Evolutionary conservation across 2,113 vertebrate genomes (phyloP).

Genomic region (Kryptolebias marmoratus): DNA sequence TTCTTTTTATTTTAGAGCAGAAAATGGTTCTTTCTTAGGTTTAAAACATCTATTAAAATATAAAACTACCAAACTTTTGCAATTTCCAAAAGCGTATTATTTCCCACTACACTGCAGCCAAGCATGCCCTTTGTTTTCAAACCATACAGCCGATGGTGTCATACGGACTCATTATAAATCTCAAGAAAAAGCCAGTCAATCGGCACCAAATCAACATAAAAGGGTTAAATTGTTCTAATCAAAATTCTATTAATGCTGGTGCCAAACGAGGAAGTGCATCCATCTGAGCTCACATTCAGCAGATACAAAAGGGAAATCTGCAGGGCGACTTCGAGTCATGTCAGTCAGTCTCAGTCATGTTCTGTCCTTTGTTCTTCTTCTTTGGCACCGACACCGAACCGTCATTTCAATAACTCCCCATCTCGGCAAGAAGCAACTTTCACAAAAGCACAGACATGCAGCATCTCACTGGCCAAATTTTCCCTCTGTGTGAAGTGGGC

Average conservation of each 20-base stretch:
- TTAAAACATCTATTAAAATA: conserved; percentile 12
- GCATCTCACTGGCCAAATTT: conserved; percentile 49
- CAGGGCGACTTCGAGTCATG: conserved; percentile 46
- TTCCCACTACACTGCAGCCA: conserved; percentile 16
- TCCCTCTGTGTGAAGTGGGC: conserved; percentile 44
- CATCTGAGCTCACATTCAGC: conserved; percentile 53
- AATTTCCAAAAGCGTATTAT: neutral
- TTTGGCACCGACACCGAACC: conserved; percentile 25
- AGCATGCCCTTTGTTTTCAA: neutral
- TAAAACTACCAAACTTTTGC: neutral
- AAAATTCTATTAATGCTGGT: conserved; percentile 39
- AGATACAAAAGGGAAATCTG: conserved; percentile 58
- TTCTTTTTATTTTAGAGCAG: neutral
- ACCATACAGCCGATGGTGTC: conserved; percentile 3
- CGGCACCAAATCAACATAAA: conserved; percentile 30
- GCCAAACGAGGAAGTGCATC: conserved; percentile 70
- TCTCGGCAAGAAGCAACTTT: conserved; percentile 51
- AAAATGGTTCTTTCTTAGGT: neutral
- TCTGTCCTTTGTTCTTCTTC: conserved; percentile 20
- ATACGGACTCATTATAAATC: conserved; percentile 24
- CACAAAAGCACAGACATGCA: conserved; percentile 50
- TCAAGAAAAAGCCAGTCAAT: conserved; percentile 42
- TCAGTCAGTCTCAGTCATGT: conserved; percentile 39
- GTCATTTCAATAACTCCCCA: conserved; percentile 60
- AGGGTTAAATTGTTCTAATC: conserved; percentile 38